Base-by-base conservation (phyloP, 1,140 invertebrate genomes). In the Drosophila oshimai region DNA sequence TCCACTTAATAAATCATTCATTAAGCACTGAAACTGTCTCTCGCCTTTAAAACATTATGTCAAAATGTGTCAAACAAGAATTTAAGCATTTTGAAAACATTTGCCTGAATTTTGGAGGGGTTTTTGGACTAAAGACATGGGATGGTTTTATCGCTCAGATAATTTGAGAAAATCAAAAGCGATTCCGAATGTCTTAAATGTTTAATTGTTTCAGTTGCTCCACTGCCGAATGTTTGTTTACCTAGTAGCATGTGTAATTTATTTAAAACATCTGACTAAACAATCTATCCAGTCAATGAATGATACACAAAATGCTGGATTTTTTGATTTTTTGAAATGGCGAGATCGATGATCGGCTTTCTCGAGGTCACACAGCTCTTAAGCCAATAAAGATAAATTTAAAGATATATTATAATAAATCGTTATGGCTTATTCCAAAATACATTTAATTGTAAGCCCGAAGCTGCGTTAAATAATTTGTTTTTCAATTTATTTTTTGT, bases 201-300 rank as follows among this genome's bases (percentile, higher is more conserved):
- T 47, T 24, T 58, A 69, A 69, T 69, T 58, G 54, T 20, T 45
- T 71, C 26, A 41, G 45, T 33, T 45, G 44, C 10, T 24, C 13
- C 39, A 49, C 31, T 37, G 24, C 74, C 53, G 57, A 61, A 26
- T 53, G 57, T 57, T 71, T 80, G 73, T 74, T 74, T 74, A 71
- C 55, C 15, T 26, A 45, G 12, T 31, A 70, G 44, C 65, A 61
- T 46, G 44, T 46, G 31, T 55, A 83, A 76, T 73, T 81, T 62
- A 83, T 60, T 68, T 17, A 17, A 60, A 45, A 67, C 54, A 68
- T 51, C 61, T 78, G 61, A 75, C 55, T 74, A 64, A 80, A 54
- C 51, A 78, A 50, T 57, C 22, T 20, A 24, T 34, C 45, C 50
- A 31, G 42, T 49, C 46, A 49, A 57, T 60, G 74, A 75, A 69